A percentile compares a stretch with the other conserved stretches of the same genome.
Evolutionary conservation across 2,888 invertebrate genomes (phyloP).

Genomic region (Cybosia mesomella): DNA sequence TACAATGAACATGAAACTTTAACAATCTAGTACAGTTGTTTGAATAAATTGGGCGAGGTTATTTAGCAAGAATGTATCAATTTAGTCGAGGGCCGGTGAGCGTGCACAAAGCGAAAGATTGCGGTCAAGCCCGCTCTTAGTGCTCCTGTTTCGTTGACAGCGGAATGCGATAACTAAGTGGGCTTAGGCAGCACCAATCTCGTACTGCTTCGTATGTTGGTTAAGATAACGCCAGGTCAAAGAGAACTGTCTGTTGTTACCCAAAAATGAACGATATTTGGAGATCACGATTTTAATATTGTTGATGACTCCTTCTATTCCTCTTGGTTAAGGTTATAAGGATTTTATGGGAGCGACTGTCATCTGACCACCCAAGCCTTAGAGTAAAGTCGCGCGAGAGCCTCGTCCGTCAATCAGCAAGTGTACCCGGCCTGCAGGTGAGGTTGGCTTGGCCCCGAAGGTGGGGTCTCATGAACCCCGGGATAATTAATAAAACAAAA

Average conservation of each 20-base stretch:
- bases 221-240: constrained; percentile 69
- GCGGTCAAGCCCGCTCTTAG: constrained; percentile 67
- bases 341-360: no score
- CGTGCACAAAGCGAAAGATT: constrained; percentile 76
- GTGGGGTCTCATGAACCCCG: no score
- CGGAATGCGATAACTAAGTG: constrained; percentile 82
- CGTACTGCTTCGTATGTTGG: constrained; percentile 61
- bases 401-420: no score
- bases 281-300: no score
- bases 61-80: constrained; percentile 85
- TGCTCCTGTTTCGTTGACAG: constrained; percentile 80
- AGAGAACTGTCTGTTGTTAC: constrained; percentile 61
- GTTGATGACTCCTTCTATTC: no score
- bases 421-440: no score
- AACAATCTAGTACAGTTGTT: constrained; percentile 74
- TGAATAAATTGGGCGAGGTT: constrained; percentile 82
- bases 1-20: constrained; percentile 47
- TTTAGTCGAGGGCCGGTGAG: constrained; percentile 79
- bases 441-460: no score
- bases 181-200: constrained; percentile 71
- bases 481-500: no score
- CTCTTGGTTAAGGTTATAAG: no score
- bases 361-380: no score
- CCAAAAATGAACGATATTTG: constrained; percentile 45
- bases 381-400: no score